Percentiles rank a stretch among this genome's conserved stretches.
Evolutionary conservation across 2,888 invertebrate species (phyloP).

Genomic region (Melanostoma mellinum): DNA sequence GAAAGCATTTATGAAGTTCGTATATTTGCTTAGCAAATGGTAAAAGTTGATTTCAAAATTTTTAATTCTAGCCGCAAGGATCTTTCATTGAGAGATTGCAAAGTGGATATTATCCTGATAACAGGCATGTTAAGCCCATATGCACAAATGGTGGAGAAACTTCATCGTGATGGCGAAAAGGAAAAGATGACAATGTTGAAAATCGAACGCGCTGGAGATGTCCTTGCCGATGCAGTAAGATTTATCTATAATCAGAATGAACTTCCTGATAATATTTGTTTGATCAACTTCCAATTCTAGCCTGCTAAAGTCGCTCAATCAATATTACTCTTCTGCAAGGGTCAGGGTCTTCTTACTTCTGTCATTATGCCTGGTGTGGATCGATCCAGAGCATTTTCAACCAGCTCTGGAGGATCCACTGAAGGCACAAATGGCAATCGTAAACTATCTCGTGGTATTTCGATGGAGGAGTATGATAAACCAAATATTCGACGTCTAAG

Average conservation of each 20-base stretch:
- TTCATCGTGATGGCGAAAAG: slow-evolving; percentile 90
- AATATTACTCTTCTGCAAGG: slow-evolving; percentile 93
- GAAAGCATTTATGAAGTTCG: slow-evolving; percentile 91
- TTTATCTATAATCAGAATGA: background rate
- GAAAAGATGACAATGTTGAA: slow-evolving; percentile 92
- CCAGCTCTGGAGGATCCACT: slow-evolving; percentile 84
- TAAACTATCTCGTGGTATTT: slow-evolving; percentile 85
- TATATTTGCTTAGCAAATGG: slow-evolving; percentile 65
- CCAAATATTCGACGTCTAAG: slow-evolving; percentile 90
- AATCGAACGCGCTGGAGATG: slow-evolving; percentile 93
- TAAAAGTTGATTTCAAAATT: too few relatives aligned
- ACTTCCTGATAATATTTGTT: too few relatives aligned
- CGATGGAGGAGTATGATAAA: slow-evolving; percentile 92
- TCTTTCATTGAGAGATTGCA: slow-evolving; percentile 87
- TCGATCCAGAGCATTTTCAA: slow-evolving; percentile 85
- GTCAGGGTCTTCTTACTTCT: slow-evolving; percentile 91
- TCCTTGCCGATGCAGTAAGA: slow-evolving; percentile 91
- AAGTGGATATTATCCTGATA: slow-evolving; percentile 90
- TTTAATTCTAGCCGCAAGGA: slow-evolving; percentile 86
- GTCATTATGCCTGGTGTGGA: slow-evolving; percentile 92
- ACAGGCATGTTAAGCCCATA: slow-evolving; percentile 91
- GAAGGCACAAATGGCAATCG: slow-evolving; percentile 82
- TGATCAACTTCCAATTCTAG: slow-evolving; percentile 81
- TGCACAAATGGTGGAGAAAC: slow-evolving; percentile 90
- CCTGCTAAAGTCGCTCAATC: slow-evolving; percentile 94